Evolutionary conservation across 2,113 vertebrate genomes (phyloP).

Genomic region (Mus musculus): GRCm39 chr15:30238501-30239000

Average conservation of each 20-base stretch:
- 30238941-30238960: too few relatives aligned
- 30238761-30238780: background rate
- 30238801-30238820: background rate
- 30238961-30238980: background rate
- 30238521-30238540: fast-evolving
- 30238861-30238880: background rate
- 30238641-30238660: background rate
- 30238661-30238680: background rate
- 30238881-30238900: background rate
- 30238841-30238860: background rate
- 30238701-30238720: background rate
- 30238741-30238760: background rate
- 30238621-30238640: background rate
- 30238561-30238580: background rate
- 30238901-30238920: background rate
- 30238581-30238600: background rate
- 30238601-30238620: fast-evolving
- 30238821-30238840: background rate
- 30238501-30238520: background rate
- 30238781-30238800: background rate
- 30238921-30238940: background rate
- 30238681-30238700: background rate
- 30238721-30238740: background rate
- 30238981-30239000: background rate
- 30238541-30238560: background rate